phyloP scores from a whole-genome alignment of 1,140 invertebrate genomes.

The Aphelenchoides besseyi region DNA sequence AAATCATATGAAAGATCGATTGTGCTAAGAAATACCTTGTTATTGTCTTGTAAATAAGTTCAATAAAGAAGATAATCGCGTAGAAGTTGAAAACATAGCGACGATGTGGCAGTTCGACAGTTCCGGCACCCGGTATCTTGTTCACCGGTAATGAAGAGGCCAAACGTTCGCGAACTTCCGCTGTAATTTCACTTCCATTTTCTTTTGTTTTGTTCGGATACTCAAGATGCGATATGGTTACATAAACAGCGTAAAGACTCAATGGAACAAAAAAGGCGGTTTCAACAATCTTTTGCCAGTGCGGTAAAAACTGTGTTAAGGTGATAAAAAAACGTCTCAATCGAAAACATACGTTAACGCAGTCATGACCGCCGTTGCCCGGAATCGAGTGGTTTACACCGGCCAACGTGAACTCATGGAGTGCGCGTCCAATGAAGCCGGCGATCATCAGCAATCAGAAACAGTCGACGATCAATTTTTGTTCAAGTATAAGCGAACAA shows the following conservation, averaged over 20 bases:
- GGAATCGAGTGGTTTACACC: constrained; percentile 65
- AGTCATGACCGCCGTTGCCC: constrained; percentile 77
- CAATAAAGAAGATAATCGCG: constrained; percentile 34
- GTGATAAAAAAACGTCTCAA: background rate
- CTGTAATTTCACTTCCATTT: constrained; percentile 18
- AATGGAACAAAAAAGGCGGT: constrained; percentile 70
- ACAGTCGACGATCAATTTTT: too few relatives aligned
- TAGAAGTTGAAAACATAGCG: constrained; percentile 22
- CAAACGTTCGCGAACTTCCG: constrained; percentile 24
- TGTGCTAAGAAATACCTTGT: constrained; percentile 27
- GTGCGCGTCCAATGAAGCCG: background rate
- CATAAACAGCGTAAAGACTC: constrained; percentile 67
- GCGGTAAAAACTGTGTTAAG: constrained; percentile 68
- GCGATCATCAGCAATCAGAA: background rate
- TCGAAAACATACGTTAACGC: constrained; percentile 66
- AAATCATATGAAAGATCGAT: constrained; percentile 71
- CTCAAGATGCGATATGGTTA: constrained; percentile 67
- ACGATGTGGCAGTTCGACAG: background rate
- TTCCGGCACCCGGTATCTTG: constrained; percentile 22
- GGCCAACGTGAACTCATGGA: constrained; percentile 9
- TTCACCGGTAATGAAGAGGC: constrained; percentile 7
- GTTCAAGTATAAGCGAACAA: too few relatives aligned
- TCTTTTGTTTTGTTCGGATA: constrained; percentile 39
- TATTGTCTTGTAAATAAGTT: constrained; percentile 49
- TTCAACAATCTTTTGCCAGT: constrained; percentile 72